Evolutionary conservation across 2,888 invertebrate genomes (phyloP), one percentile per base, ranked within the genome.

Genomic region (Agonum fuliginosum): DNA sequence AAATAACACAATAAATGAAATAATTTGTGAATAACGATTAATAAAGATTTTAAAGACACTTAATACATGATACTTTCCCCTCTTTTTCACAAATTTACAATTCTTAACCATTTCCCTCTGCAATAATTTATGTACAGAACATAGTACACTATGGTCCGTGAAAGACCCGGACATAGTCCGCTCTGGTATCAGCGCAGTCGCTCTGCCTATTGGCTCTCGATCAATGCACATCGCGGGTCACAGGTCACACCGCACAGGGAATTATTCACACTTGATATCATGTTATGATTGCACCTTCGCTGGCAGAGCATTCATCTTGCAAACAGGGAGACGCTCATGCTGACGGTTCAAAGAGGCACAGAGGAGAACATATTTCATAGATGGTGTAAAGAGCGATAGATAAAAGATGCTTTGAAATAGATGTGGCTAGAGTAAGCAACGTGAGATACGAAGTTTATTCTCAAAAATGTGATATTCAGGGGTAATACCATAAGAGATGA

Each of bases 251-350:
- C 30, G 58, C 58, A 62, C 30, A 62, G 58, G 17, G 58, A 62
- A 62, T 62, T 62, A 62, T 62, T 62, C 58, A 62, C 58, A 62
- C 58, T 62, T 62, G 58, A 62, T 62, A 62, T 62, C 58, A 62
- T 62, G 58, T 62, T 62, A 62, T 62, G 58, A 62, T 62, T 62
- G 58, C 58, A 62, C 34, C 58, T 62, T 62, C 14, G 12, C 27
- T 62, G 58, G 27, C 58, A 62, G 27, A 12, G 14, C 58, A 62
- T 62, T 62, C 30, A 62, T 62, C 46, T 17, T 46, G 17, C 46
- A n/a, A n/a, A 4, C 30, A 62, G 17, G 30, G 10, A 30, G 17
- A 62, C 58, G n/a, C n/a, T n/a, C n/a, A n/a, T n/a, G n/a, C n/a
- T n/a, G n/a, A n/a, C n/a, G n/a, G n/a, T n/a, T n/a, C n/a, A n/a